Base-by-base conservation (phyloP, 35 echinoderm and acorn worm species). In the Heliocidaris erythrogramma region DNA sequence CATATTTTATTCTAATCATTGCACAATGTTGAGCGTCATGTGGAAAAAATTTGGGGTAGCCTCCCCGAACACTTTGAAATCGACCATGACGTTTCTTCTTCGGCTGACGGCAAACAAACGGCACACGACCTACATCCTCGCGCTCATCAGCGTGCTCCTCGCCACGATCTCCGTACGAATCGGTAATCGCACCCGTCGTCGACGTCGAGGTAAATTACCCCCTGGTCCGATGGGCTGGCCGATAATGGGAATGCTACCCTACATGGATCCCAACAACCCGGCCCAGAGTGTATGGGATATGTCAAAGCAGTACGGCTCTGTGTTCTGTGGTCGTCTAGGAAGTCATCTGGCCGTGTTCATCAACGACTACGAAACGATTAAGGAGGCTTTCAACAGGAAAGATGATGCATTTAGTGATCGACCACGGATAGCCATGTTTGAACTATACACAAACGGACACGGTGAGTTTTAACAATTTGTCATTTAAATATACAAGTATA, bases 191-290 rank as follows among this genome's bases (percentile, higher is more conserved):
- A 0, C 61, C 31, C 27, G 60, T n/a, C 30, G 94, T 47, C 49
- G 93, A 21, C 21, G 31, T 53, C 85, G 59, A 85, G 59, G 60
- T 60, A 95, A 59, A 89, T 53, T 93, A 18, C 96, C 94, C 31
- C 96, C 96, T 30, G 96, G 96, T 93, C 96, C 96, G n/a, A 92
- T 94, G 96, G 96, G 96, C 18, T 93, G 94, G 84, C 96, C 96
- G 6, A 95, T 96, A n/a, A 2, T 96, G 27, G 96, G 96, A 11
- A 96, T 96, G 14, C 69, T 96, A 30, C 96, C 96, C 13, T 93
- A 85, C 65, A 27, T 96, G 16, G 90, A 92, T 47, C 48, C 27
- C 13, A 90, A 93, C 13, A 92, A 95, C 31, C 96, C 96, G 24
- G 94, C 94, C 16, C 48, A 94, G 47, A 93, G 59, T 49, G 71